Evolutionary conservation across 2,113 vertebrate genomes (phyloP), one percentile per base, ranked within the genome.

Genomic region (Solea solea): DNA sequence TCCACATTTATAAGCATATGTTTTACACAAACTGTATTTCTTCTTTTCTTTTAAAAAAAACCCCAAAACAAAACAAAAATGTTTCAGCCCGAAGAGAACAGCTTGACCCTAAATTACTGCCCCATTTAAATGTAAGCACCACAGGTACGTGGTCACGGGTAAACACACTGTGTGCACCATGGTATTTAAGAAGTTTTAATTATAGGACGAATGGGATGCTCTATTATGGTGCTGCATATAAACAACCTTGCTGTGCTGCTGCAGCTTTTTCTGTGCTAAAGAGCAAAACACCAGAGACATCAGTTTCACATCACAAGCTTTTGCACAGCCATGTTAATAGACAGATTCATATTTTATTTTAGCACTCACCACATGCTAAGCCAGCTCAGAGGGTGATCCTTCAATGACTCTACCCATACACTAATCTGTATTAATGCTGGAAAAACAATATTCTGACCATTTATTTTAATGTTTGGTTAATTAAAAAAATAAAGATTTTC

Each of bases 331-430:
- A n/a, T 40, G 27, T 7, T 25, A 21, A 12, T 42, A 13, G 6
- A 63, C 57, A 11, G 57, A 50, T 64, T 44, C 53, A 72, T 68
- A 64, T 72, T 75, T 69, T 15, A 74, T 8, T 25, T 4, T 44
- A 42, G 63, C 16, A 60, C 53, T 57, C 54, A 49, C 3, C 52
- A 49, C 16, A 56, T 25, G 40, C 50, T 65, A 50, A 66, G 6
- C 25, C 15, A 9, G 41, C 66, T 40, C 68, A 64, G 58, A 7
- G 15, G 64, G 67, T 7, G 49, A 69, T 60, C 13, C 3, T 57
- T 60, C 12, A 4, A n/a, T 49, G 57, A 58, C 53, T 48, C 34
- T 34, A 34, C 34, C 1, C 21, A 21, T 21, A 21, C 21, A 21
- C 21, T 34, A 34, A 34, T 34, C 34, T 34, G 34, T 34, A 34